Evolutionary conservation across 37 sponge, comb jelly and placozoan genomes (phyloP).

Genomic region (Ephydatia muelleri): DNA sequence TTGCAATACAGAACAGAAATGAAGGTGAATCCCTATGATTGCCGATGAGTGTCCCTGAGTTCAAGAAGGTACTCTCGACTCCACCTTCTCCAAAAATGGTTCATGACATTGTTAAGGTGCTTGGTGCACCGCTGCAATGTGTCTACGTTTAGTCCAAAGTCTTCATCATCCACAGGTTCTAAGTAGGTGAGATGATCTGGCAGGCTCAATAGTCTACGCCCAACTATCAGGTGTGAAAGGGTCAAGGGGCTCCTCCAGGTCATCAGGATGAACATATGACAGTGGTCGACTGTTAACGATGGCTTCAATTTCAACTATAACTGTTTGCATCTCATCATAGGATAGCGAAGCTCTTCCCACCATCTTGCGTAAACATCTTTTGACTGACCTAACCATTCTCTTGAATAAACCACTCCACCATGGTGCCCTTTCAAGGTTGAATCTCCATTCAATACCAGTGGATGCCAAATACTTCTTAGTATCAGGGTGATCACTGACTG

Average conservation of each 20-base stretch:
- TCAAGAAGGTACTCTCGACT: constrained; percentile 54
- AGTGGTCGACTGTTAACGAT: constrained; percentile 42
- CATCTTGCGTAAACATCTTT: constrained; percentile 42
- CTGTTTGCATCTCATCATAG: constrained; percentile 52
- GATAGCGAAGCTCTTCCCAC: constrained; percentile 39
- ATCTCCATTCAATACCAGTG: constrained; percentile 40
- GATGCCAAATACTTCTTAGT: background rate
- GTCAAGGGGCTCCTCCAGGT: constrained; percentile 41
- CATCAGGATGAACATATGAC: constrained; percentile 8
- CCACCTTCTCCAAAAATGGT: no score
- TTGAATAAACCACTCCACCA: constrained; percentile 56
- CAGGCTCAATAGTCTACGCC: constrained; percentile 43
- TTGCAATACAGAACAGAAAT: no score
- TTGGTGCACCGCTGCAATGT: constrained; percentile 24
- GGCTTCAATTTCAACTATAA: no score
- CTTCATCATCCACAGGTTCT: constrained; percentile 21
- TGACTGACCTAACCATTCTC: constrained; percentile 26
- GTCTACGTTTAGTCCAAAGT: constrained; percentile 25
- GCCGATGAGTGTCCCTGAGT: constrained; percentile 18
- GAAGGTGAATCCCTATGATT: no score
- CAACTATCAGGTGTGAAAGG: constrained; percentile 37
- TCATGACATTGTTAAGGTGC: constrained; percentile 21
- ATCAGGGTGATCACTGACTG: background rate
- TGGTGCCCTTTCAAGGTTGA: constrained; percentile 50
- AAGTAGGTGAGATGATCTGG: no score